Evolutionary conservation across 1,140 invertebrate genomes (phyloP), one percentile per base, ranked within the genome.

Genomic region (Drosophila azteca): DNA sequence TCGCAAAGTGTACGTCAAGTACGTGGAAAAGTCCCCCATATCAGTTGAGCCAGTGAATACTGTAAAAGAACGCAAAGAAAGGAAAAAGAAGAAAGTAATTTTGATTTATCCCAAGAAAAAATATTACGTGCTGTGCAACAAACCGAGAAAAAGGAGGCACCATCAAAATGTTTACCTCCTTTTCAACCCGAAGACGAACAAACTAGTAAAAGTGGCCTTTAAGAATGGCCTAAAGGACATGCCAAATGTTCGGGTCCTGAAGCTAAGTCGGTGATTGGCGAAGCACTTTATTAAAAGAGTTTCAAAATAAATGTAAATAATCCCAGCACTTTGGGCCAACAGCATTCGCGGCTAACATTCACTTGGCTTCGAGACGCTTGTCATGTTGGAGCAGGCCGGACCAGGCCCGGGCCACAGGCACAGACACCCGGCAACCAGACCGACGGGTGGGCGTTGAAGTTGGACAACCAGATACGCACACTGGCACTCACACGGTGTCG

Each of bases 361-460:
- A 78, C 68, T 78, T 58, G 57, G 61, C 60, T 74, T 35, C 61
- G 72, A 66, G 53, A 50, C 55, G 53, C 50, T 46, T 75, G 54
- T 61, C 49, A 66, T 75, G 49, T 76, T 31, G 1, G 29, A 31
- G 7, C 29, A 7, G 65, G 50, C 50, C 60, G 39, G 65, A n/a
- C 35, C 62, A 11, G 66, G 35, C 51, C 64, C 64, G 24, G 57
- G 49, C 41, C 43, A n/a, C 5, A 24, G 24, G n/a, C n/a, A n/a
- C n/a, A 1, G 17, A 20, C 17, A 20, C 24, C 24, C 4, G 24
- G 5, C 24, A 26, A 49, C 44, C 53, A 43, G 52, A 24, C 52
- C 67, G 13, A 54, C 62, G 75, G 76, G 76, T 79, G 76, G 76
- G 76, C 76, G 76, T 73, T 52, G 22, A 61, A 60, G 44, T 73